Base-by-base conservation (phyloP, 2,888 invertebrate species). In the Synanthedon myopaeformis region DNA sequence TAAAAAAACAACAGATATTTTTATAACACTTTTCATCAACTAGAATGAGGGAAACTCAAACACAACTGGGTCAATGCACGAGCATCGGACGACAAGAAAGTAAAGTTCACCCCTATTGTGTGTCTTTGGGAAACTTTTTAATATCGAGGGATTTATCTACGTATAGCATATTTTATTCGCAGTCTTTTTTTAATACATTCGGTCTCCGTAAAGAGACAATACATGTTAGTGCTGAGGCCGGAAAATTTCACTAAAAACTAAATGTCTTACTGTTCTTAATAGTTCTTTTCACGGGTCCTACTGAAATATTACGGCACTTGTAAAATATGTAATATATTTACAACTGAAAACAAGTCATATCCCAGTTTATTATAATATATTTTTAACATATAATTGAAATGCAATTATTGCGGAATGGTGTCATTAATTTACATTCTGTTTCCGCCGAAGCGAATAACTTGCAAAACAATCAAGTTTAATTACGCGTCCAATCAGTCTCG, bases 21-120 rank as follows among this genome's bases (percentile, higher is more conserved):
- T 35, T 1, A 35, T 35, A 35, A 35, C 3, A 35, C 1, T 10
- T 35, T 23, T 35, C 10, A 10, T 35, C 35, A 35, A 35, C 35
- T 28, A 6, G 28, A 57, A 57, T 35, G 17, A 23, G 13, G 51
- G 51, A 53, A 67, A 70, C 61, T 66, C 64, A 70, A 68, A 70
- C 61, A 61, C 54, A 67, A 66, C 63, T 63, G 58, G 65, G 66
- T 61, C 65, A 66, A 58, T 58, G 63, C 64, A 63, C 64, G 67
- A 66, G 66, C 58, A 49, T 51, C 42, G 52, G 50, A 53, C 45
- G 45, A 14, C 41, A 52, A 35, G 52, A 49, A 53, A 56, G 51
- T 59, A 58, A 56, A 60, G 54, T 57, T 58, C 41, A 53, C 49
- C 54, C 52, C 51, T 57, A 54, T 59, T 58, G 56, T 57, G 51